Percentiles rank a stretch among this genome's conserved stretches.
These are phyloP conservation scores for Lates calcarifer DNA, from an alignment of 2,113 vertebrate genomes.

Conservation along the genomic window DNA sequence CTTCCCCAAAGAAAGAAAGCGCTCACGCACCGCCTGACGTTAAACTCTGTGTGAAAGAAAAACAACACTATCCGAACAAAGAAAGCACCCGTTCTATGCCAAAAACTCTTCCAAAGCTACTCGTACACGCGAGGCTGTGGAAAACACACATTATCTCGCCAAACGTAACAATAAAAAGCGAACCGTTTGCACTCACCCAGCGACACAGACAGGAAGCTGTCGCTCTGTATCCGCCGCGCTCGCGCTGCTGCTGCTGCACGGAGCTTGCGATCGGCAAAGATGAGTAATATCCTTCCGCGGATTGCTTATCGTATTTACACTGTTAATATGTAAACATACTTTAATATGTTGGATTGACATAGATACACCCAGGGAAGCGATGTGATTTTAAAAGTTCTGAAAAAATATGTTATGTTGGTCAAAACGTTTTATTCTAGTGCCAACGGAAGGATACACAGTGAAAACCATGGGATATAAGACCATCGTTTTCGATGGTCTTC, in stretches of 20 bases:
- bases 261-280: background rate
- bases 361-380: rapidly evolving
- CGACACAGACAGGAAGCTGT: slow-evolving; percentile 68
- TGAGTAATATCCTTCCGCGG: slow-evolving; percentile 62
- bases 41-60: slow-evolving; percentile 10
- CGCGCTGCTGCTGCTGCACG: slow-evolving; percentile 42
- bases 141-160: background rate
- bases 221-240: slow-evolving; percentile 70
- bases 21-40: slow-evolving; percentile 33
- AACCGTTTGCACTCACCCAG: slow-evolving; percentile 71
- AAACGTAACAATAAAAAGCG: slow-evolving; percentile 32
- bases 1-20: slow-evolving; percentile 73
- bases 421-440: slow-evolving; percentile 56
- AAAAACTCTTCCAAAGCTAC: background rate
- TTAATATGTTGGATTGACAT: rapidly evolving
- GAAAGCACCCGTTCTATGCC: rapidly evolving
- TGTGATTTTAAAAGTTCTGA: too few species aligned
- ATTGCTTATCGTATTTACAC: rapidly evolving
- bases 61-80: rapidly evolving
- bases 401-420: background rate
- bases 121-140: rapidly evolving
- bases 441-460: slow-evolving; percentile 70
- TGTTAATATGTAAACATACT: rapidly evolving
- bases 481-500: slow-evolving; percentile 86
- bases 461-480: slow-evolving; percentile 73